These are phyloP conservation scores for Aphelocoma coerulescens DNA, from an alignment of 2,113 vertebrate genomes.

Conservation along the genomic window DNA sequence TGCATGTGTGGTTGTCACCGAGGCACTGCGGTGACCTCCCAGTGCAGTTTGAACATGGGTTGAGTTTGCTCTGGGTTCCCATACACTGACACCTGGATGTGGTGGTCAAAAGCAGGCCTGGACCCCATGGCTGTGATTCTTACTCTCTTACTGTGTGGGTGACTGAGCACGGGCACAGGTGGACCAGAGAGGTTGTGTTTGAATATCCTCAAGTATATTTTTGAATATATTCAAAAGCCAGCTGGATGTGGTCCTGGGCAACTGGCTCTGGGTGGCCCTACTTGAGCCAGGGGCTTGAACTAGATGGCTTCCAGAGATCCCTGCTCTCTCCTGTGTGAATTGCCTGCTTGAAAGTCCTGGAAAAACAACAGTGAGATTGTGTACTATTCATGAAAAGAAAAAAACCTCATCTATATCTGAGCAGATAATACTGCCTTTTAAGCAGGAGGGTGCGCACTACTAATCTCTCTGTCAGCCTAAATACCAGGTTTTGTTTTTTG, in stretches of 20 bases:
- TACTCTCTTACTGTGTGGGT: neutral
- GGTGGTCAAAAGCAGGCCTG: neutral
- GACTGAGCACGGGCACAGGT: neutral
- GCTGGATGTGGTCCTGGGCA: neutral
- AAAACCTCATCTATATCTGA: neutral
- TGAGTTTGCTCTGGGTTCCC: neutral
- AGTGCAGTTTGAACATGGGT: neutral
- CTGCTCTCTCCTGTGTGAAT: neutral
- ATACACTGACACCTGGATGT: neutral
- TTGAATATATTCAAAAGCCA: neutral
- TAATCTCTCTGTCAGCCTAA: neutral
- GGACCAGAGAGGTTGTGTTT: neutral
- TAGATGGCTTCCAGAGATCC: neutral
- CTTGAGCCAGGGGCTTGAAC: neutral
- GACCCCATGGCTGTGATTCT: neutral
- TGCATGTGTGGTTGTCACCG: rapidly evolving
- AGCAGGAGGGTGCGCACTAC: neutral
- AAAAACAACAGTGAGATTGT: neutral
- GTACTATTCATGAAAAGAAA: neutral
- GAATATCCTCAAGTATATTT: neutral
- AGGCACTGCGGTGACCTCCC: neutral
- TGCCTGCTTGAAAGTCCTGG: neutral
- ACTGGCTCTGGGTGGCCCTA: neutral
- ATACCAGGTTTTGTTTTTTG: neutral
- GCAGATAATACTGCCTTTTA: neutral